Evolutionary conservation across 2,797 vertebrate species (phyloP).

Genomic region (Lepus townsendii): DNA sequence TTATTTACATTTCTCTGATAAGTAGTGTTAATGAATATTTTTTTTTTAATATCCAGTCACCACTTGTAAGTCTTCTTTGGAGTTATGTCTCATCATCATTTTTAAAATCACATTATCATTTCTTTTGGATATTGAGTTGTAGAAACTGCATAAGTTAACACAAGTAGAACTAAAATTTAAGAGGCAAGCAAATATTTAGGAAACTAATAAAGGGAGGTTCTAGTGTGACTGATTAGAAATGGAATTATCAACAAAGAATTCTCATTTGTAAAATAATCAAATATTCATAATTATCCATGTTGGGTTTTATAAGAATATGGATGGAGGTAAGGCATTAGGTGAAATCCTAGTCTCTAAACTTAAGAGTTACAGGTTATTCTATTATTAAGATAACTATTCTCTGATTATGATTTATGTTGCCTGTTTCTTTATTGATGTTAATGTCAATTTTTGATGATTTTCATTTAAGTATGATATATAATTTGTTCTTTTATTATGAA

Average conservation of each 20-base stretch:
- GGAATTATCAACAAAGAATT: background rate
- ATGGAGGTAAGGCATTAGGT: background rate
- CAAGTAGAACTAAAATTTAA: background rate
- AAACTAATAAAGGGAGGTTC: background rate
- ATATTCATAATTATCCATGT: background rate
- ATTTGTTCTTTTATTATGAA: conserved; percentile 26
- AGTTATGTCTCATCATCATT: background rate
- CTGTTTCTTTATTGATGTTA: background rate
- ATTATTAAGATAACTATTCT: background rate
- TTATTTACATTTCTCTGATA: background rate
- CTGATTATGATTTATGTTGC: background rate
- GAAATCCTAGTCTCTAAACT: background rate
- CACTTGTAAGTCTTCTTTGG: background rate
- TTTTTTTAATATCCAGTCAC: background rate
- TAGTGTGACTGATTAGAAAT: background rate
- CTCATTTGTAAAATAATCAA: background rate
- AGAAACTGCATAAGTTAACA: background rate
- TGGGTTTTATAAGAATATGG: background rate
- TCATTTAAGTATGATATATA: background rate
- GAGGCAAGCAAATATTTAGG: background rate
- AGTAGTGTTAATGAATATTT: background rate
- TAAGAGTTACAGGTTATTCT: background rate
- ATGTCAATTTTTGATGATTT: background rate
- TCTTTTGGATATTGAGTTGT: background rate
- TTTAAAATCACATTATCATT: background rate